These are phyloP conservation scores for Pedetes capensis DNA, from an alignment of 2,113 vertebrate species.

Conservation along the genomic window DNA sequence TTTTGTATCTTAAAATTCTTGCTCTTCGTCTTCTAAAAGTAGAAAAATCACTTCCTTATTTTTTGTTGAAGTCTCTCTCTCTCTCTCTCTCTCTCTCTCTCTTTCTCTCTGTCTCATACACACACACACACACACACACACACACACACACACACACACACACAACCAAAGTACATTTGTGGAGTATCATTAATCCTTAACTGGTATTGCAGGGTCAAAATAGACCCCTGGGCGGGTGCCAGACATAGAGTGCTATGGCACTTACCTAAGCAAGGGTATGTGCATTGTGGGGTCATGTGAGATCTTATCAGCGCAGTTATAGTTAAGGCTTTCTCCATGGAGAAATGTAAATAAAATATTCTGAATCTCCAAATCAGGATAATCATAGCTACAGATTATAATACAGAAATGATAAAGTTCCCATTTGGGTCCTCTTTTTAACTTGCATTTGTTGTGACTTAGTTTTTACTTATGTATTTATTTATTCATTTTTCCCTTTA, in stretches of 20 bases:
- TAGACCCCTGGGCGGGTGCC: too few relatives aligned
- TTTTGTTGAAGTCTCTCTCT: neutral
- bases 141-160: neutral
- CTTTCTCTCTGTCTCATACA: neutral
- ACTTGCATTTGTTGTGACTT: neutral
- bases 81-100: neutral
- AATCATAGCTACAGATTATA: neutral
- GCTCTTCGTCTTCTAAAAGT: neutral
- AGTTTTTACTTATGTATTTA: too few relatives aligned
- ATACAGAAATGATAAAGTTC: neutral
- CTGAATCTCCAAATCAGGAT: neutral
- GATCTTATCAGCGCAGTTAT: too few relatives aligned
- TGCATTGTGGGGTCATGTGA: too few relatives aligned
- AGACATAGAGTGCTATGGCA: too few relatives aligned
- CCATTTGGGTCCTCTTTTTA: neutral
- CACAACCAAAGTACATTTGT: neutral
- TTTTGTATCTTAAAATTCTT: neutral
- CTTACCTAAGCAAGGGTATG: too few relatives aligned
- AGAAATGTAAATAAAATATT: conserved; percentile 26
- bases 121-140: neutral
- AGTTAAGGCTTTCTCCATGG: too few relatives aligned
- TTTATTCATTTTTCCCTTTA: too few relatives aligned
- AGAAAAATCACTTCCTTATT: neutral
- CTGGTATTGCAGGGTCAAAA: too few relatives aligned
- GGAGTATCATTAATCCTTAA: neutral